These are phyloP conservation scores for Sebastolobus alascanus DNA, from an alignment of 2,797 vertebrate genomes.

Conservation along the genomic window DNA sequence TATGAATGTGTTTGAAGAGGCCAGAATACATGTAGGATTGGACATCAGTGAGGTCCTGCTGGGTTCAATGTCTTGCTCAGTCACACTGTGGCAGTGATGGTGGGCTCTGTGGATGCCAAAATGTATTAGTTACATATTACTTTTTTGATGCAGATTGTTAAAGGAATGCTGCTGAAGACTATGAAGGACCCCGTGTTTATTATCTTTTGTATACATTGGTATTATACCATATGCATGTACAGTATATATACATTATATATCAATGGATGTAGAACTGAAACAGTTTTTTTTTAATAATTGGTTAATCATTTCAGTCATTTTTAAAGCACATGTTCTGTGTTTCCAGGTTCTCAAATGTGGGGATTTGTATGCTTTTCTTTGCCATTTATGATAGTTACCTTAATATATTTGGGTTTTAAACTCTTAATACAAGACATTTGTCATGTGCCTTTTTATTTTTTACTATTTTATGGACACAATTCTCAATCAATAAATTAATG, in stretches of 20 bases:
- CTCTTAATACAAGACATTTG: background rate
- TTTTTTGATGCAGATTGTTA: conserved; percentile 3
- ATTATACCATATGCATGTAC: background rate
- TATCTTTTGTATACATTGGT: background rate
- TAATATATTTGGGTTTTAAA: background rate
- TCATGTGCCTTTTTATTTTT: background rate
- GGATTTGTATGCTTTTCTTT: background rate
- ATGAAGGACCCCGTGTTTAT: background rate
- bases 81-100: background rate
- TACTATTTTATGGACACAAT: too few relatives aligned
- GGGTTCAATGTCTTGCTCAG: conserved; percentile 1
- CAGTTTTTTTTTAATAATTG: background rate
- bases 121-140: background rate
- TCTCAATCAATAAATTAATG: background rate
- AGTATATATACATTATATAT: background rate
- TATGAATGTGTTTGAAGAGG: conserved; percentile 5
- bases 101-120: conserved; percentile 7
- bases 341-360: background rate
- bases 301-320: background rate
- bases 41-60: background rate
- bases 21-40: background rate
- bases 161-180: conserved; percentile 4
- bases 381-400: background rate
- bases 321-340: background rate
- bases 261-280: background rate